Evolutionary conservation across 2,113 vertebrate species (phyloP).

Genomic region (Callocephalon fimbriatum): DNA sequence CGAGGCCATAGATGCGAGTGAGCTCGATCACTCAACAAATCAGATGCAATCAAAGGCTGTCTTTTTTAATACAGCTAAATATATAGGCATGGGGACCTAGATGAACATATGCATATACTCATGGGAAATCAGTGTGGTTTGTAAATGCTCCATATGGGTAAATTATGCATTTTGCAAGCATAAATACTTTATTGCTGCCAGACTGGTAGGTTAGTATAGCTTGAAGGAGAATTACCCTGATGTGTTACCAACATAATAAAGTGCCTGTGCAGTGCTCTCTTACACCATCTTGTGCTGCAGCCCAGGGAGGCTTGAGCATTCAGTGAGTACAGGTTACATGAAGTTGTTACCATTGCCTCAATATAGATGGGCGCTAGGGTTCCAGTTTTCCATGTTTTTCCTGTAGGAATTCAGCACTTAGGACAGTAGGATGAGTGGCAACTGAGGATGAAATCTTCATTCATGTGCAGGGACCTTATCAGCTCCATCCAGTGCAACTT

Average conservation of each 20-base stretch:
- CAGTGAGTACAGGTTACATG: neutral
- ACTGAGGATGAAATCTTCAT: neutral
- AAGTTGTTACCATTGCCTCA: neutral
- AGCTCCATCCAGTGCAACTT: neutral
- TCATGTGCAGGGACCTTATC: neutral
- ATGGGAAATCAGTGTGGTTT: slow-evolving; percentile 7
- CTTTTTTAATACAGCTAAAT: neutral
- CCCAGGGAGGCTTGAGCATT: neutral
- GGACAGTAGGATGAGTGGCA: neutral
- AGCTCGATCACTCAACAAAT: neutral
- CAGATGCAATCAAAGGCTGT: neutral
- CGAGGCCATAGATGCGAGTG: neutral
- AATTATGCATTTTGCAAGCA: slow-evolving; percentile 8
- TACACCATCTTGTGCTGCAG: neutral
- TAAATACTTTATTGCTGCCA: slow-evolving; percentile 6
- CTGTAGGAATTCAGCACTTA: neutral
- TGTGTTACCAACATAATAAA: neutral
- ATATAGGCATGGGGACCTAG: neutral
- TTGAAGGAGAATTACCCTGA: neutral
- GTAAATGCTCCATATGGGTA: neutral
- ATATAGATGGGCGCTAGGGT: neutral
- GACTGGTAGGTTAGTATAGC: neutral
- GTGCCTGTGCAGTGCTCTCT: neutral
- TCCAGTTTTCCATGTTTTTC: neutral
- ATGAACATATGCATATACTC: neutral